Evolutionary conservation across 2,888 invertebrate genomes (phyloP).

Genomic region (Gandaritis pyraliata): DNA sequence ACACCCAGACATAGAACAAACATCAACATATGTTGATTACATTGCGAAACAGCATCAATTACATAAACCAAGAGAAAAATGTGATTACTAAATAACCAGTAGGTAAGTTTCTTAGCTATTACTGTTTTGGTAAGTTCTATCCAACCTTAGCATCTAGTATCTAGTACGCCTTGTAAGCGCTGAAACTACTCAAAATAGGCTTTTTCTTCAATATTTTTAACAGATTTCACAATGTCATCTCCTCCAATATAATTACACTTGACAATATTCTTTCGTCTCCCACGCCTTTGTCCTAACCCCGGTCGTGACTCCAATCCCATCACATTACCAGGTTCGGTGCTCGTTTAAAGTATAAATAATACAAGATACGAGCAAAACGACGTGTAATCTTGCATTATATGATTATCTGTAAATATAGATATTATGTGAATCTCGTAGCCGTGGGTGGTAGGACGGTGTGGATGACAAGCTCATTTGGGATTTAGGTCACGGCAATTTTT

Average conservation of each 20-base stretch:
- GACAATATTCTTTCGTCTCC: conserved; percentile 43
- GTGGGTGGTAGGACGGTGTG: conserved; percentile 47
- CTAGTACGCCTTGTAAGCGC: too few relatives aligned
- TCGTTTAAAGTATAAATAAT: conserved; percentile 81
- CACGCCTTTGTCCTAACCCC: conserved; percentile 49
- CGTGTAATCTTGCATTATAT: conserved; percentile 71
- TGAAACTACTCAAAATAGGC: too few relatives aligned
- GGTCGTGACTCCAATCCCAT: conserved; percentile 68
- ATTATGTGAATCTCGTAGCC: conserved; percentile 54
- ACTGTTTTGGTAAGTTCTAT: too few relatives aligned
- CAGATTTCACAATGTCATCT: neutral
- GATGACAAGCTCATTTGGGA: conserved; percentile 28
- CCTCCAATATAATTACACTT: neutral
- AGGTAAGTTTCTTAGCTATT: too few relatives aligned
- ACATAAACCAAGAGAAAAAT: too few relatives aligned
- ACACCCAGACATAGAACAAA: too few relatives aligned
- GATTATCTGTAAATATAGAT: conserved; percentile 72
- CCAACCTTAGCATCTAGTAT: too few relatives aligned
- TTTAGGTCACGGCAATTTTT: conserved; percentile 19
- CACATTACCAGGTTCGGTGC: conserved; percentile 78
- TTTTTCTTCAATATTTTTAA: too few relatives aligned
- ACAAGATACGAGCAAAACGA: conserved; percentile 72
- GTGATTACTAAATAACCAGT: too few relatives aligned
- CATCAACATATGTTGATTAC: too few relatives aligned
- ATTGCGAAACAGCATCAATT: too few relatives aligned